Base-by-base conservation (phyloP, 2,113 vertebrate species). In the Furnarius figulus region DNA sequence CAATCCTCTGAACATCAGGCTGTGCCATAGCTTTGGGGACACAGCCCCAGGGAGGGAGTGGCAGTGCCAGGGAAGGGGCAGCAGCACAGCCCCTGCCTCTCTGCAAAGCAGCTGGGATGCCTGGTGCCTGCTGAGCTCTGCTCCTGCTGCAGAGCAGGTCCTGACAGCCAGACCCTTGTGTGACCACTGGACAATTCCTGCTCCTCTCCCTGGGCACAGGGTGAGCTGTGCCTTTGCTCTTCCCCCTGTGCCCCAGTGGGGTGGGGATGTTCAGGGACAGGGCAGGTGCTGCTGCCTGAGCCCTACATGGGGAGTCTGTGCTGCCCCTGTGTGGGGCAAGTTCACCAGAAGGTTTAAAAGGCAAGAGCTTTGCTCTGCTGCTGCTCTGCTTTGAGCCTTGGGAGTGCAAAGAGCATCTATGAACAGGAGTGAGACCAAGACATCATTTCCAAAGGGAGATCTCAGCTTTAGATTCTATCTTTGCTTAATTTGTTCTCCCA, bases 401-500 rank as follows among this genome's bases (percentile, higher is more conserved):
- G 22, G 61, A 78, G 30, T n/a, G 44, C 23, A 25, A 55, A 84
- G 47, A 91, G 14, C 16, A 25, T 46, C 77, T 85, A 2, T 40
- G 58, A 87, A 14, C 19, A 58, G 44, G 47, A 82, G 28, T 7
- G 24, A 89, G 77, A 61, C 61, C 18, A 19, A 80, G 40, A 5
- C 61, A 52, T 52, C 6, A 17, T 75, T 94, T 67, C 83, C 58
- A 71, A 59, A 90, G 86, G 90, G 68, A 95, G 59, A 62, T 52
- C 7, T 59, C 28, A 37, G 70, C 49, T 93, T 70, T 56, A 93
- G 96, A 93, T 90, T 47, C 13, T 88, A 87, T 96, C 95, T 94
- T 87, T 74, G 53, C 88, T 90, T 92, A 93, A 93, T 95, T 95
- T 93, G 66, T 97, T 92, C 93, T 97, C 87, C 46, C 49, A 89